Evolutionary conservation across 2,888 invertebrate genomes (phyloP), one percentile per base, ranked within the genome.

Genomic region (Notodonta dromedarius): DNA sequence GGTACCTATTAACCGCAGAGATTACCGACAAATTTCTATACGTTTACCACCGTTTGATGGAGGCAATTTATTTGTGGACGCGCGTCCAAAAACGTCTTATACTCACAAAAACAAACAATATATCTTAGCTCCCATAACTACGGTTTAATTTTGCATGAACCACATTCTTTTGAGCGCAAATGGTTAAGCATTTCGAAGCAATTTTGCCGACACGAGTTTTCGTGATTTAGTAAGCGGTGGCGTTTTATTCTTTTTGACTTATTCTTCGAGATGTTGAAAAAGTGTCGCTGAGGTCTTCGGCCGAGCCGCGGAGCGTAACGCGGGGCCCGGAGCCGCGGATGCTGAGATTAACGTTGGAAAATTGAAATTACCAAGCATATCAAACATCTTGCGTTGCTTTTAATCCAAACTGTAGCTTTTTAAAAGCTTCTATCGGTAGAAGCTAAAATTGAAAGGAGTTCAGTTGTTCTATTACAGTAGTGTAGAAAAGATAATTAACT

Each of bases 171-270:
- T 0, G 13, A 60, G 58, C 56, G 56, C 46, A 68, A 72, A 67
- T 65, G 55, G 69, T 58, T 46, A 51, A 58, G 71, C 69, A 65
- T 66, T 73, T 64, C 46, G 65, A 80, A 79, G 83, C 81, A 80
- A 88, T 88, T 89, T 86, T 78, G 83, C 80, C 82, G 84, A 87
- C 88, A 89, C 88, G 89, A 89, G 80, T 86, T 88, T 85, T 88
- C 87, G 88, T 89, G 87, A 88, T 89, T 88, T 85, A 79, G 82
- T 85, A 84, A 84, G 83, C 78, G 69, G 71, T 73, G 64, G 77
- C 79, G 39, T 86, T 85, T 87, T 85, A 79, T 78, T 76, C 68
- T 51, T 84, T 85, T 84, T 80, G 78, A 74, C 77, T 84, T 87
- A 84, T 87, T 85, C 78, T 78, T 56, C 66, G 64, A 70, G 80